phyloP scores from a whole-genome alignment of 2,888 invertebrate genomes.

The Litoditis marina region DNA sequence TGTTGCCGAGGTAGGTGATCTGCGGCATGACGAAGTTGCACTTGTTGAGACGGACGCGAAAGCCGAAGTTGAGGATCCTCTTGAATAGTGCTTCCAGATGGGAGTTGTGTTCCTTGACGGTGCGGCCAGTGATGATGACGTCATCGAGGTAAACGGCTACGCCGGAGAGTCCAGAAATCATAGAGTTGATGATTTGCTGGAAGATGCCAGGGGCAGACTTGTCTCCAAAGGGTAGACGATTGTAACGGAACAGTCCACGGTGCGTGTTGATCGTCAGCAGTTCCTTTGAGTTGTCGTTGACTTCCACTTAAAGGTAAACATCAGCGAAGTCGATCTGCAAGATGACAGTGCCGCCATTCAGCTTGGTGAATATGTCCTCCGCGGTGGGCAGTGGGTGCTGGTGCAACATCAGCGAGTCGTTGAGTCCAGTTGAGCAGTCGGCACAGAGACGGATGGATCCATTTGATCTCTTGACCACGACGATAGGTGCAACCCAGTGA shows the following conservation, averaged over 20 bases:
- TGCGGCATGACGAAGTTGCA: no score
- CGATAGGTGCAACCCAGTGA: slow-evolving; percentile 29
- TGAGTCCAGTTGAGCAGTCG: slow-evolving; percentile 44
- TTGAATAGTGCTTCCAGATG: slow-evolving; percentile 13
- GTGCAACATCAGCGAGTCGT: slow-evolving; percentile 28
- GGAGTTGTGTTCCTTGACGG: slow-evolving; percentile 16
- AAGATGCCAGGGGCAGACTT: slow-evolving; percentile 43
- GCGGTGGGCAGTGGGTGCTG: slow-evolving; percentile 40
- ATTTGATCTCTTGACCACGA: slow-evolving; percentile 35
- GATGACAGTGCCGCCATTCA: slow-evolving; percentile 29
- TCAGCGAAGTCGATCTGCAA: no score
- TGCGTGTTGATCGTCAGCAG: slow-evolving; percentile 35
- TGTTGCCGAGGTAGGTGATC: no score
- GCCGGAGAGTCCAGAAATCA: slow-evolving; percentile 25
- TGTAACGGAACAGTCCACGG: slow-evolving; percentile 34
- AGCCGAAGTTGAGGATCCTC: no score
- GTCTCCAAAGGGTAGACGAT: slow-evolving; percentile 43
- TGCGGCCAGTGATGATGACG: slow-evolving; percentile 21
- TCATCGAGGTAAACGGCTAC: slow-evolving; percentile 29
- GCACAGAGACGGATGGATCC: slow-evolving; percentile 40
- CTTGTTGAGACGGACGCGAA: no score
- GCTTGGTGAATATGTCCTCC: slow-evolving; percentile 30
- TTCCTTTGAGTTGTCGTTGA: slow-evolving; percentile 27
- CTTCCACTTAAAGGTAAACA: no score
- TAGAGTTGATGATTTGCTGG: slow-evolving; percentile 36